Base-by-base conservation (phyloP, 2,797 vertebrate genomes). In the Falco peregrinus region DNA sequence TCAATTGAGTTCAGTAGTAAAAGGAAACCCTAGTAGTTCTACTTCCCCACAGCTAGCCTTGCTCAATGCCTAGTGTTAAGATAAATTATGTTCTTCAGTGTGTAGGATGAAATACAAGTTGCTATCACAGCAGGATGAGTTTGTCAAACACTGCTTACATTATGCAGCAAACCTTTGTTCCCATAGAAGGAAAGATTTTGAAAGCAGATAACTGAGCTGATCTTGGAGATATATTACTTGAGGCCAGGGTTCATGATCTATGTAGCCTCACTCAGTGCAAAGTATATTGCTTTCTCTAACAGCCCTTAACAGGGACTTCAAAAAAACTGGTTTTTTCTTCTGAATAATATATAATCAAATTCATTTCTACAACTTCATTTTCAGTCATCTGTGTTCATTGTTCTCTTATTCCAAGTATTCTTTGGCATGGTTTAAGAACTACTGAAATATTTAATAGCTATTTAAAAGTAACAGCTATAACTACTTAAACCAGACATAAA, bases 361-460 rank as follows among this genome's bases (percentile, higher is more conserved):
- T 92, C 90, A 94, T 69, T 84, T 96, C 95, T 95, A 65, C 76
- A 87, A 84, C 83, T 95, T 97, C 95, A 97, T 97, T 97, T 97
- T 94, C 96, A 97, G 93, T 92, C 93, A 95, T 96, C 81, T 96
- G 91, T 96, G 65, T 95, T 95, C 96, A 92, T 94, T 97, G 89
- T 95, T 97, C 94, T 97, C 97, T 95, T 97, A 97, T 97, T 97
- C 87, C 90, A 97, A 98, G 87, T 97, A 97, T 96, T 98, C 93
- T 73, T 97, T 97, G 96, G 95, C 96, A 96, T 78, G 80, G 94
- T 95, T 95, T 95, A 95, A 97, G 89, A 96, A 95, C 91, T 93
- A 94, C 82, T 89, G 86, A 95, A 97, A 60, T 86, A 88, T 97
- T 97, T 96, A 95, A 95, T 85, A 96, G 93, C 82, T 84, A 61